Evolutionary conservation across 2,113 vertebrate species (phyloP), one percentile per base, ranked within the genome.

Genomic region (Thermophis baileyi): DNA sequence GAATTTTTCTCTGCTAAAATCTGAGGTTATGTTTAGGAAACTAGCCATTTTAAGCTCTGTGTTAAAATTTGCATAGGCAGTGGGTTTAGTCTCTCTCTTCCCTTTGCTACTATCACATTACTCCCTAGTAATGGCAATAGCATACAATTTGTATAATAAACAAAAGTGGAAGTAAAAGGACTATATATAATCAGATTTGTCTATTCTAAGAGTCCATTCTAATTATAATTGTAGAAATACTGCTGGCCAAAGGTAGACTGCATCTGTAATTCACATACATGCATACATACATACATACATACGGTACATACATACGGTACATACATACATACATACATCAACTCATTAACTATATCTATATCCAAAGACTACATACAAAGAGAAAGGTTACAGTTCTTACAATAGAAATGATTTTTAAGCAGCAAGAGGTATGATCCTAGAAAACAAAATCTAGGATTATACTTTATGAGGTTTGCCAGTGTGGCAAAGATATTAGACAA

Each of bases 161-260:
- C 9, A 12, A 25, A 8, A 12, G 2, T 30, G 22, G 20, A 63
- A 30, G 24, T 9, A 91, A 30, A 57, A 6, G 27, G 40, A 10
- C 51, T 40, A 7, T 51, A n/a, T 74, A 54, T 7, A 40, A 92
- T 30, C 49, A 74, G 25, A 92, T 54, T 54, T 74, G 55, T 50
- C 35, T 14, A 74, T 69, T 55, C 47, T 91, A 60, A 90, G 18
- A 90, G 91, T 96, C 96, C 96, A 96, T 97, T 4, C n/a, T 22
- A 81, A 95, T 91, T 95, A 89, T 8, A 91, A 87, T 90, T 91
- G 89, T 74, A 89, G 50, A 89, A 95, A 95, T 95, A 87, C 93
- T 92, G 63, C 8, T 86, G 95, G 94, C 35, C 95, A 95, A 97
- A 97, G 94, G 94, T 95, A 1, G 1, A 93, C 55, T 50, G n/a